Evolutionary conservation across 1,140 invertebrate genomes (phyloP).

Genomic region (Fopius arisanus): DNA sequence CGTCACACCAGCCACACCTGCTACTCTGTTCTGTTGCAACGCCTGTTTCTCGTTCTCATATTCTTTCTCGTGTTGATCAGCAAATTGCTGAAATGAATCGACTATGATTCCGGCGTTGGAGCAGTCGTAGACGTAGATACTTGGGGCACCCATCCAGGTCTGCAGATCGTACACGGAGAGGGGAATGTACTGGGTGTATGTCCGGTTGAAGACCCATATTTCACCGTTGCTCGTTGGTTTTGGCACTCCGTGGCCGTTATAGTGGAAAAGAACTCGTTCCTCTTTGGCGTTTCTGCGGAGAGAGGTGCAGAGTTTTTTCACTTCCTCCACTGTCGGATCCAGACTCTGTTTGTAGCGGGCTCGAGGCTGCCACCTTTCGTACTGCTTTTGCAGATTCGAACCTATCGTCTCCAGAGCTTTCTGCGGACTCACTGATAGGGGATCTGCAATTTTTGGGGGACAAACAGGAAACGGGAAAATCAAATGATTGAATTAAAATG

Average conservation of each 20-base stretch:
- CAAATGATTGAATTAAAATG: too few relatives aligned
- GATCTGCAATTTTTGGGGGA: conserved; percentile 67
- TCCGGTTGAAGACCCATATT: conserved; percentile 99
- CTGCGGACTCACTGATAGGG: conserved; percentile 83
- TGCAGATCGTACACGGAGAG: conserved; percentile 98
- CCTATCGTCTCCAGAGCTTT: conserved; percentile 96
- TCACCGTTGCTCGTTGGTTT: conserved; percentile 98
- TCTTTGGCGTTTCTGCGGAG: conserved; percentile 98
- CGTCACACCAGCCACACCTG: conserved; percentile 46
- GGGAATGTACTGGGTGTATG: conserved; percentile 99
- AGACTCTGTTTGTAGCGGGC: conserved; percentile 95
- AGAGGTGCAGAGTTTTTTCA: conserved; percentile 95
- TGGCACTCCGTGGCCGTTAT: conserved; percentile 99
- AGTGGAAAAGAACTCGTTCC: conserved; percentile 98
- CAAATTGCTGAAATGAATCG: conserved; percentile 91
- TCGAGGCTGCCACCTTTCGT: conserved; percentile 96
- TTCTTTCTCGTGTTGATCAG: conserved; percentile 89
- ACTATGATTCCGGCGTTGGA: conserved; percentile 97
- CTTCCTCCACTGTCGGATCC: conserved; percentile 97
- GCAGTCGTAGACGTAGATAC: conserved; percentile 99
- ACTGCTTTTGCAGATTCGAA: conserved; percentile 91
- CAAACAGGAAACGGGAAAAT: neutral
- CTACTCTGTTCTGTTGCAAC: conserved; percentile 56
- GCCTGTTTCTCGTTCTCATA: conserved; percentile 69
- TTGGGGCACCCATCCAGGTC: conserved; percentile 98